Evolutionary conservation across 2,113 vertebrate species (phyloP), one percentile per base, ranked within the genome.

Genomic region (Tragelaphus scriptus): DNA sequence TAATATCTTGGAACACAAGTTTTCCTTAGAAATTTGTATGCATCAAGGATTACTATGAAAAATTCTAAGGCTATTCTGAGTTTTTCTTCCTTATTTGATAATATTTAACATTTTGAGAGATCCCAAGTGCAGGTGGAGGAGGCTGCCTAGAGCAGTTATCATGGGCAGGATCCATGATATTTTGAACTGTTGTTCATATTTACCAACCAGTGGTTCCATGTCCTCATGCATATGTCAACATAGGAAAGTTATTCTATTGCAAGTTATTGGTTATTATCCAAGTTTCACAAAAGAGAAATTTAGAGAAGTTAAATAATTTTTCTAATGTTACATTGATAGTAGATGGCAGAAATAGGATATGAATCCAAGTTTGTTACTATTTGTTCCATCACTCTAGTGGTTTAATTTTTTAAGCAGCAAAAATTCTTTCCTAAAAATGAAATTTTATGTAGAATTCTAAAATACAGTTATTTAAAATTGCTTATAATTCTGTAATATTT

Each of bases 61-160:
- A 84, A 71, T 94, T 94, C 10, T 87, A 82, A 87, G 49, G 14
- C 21, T 49, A 9, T 56, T 95, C 44, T 89, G 13, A 86, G 7
- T 7, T 84, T 87, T 92, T 90, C 11, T 85, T 94, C 14, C 5
- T 59, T 84, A 19, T 91, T 87, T 96, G 30, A n/a, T 26, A 95
- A 59, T 90, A 59, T 90, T 94, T 97, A 91, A 85, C 7, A 47
- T 91, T 75, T 94, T 96, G 92, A 85, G 21, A 65, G 61, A 61
- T n/a, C n/a, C 40, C 2, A 13, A 53, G 28, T 23, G 8, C 17
- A 40, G 9, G 44, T 3, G 44, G 58, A 71, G 16, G 10, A 92
- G 28, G 21, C 21, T 56, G 4, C 40, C 28, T 49, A 59, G 32
- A 68, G 63, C 44, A 94, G 6, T 80, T 61, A 26, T 21, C 68